Base-by-base conservation (phyloP, 2,888 invertebrate genomes). In the Candidula unifasciata region DNA sequence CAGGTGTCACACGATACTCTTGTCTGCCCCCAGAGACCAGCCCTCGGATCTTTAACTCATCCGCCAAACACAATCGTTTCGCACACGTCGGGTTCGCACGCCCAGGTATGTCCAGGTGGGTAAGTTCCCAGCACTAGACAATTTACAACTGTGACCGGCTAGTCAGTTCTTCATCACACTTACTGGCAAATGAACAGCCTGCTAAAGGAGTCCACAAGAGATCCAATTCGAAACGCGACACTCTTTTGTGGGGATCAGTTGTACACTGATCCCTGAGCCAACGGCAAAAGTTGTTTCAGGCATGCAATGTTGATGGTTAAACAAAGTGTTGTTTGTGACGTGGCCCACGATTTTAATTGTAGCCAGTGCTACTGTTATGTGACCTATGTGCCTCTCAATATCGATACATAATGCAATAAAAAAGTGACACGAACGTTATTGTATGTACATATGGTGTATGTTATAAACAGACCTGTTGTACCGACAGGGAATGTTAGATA, bases 81-180 rank as follows among this genome's bases (percentile, higher is more conserved):
- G 37, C 69, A 80, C 52, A 54, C 69, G 80, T 80, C 52, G 10
- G 30, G 24, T 80, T 80, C 80, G 71, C 80, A 80, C 80, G 80
- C 71, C 71, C 13, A 21, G 30, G 2, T 35, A 30, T 21, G 33
- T n/a, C 6, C 80, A 80, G 69, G 57, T 80, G 80, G 30, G 10
- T 13, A 10, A 54, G 71, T 80, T 80, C 80, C 18, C 80, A 80
- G 52, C 57, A 33, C 57, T 37, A 69, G 33, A 80, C 68, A 79
- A 52, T 79, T 79, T 68, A 64, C 79, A 27, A 13, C 44, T 44
- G 66, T 68, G 35, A 30, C 66, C 37, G 16, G 18, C 52, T 27
- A 52, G 79, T 21, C 30, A 64, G 44, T 18, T 74, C 54, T 54
- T 74, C 21, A 30, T 74, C 54, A 74, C 74, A 54, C 54, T 52